Evolutionary conservation across 2,888 invertebrate species (phyloP), one percentile per base, ranked within the genome.

Genomic region (Phyllotreta striolata): DNA sequence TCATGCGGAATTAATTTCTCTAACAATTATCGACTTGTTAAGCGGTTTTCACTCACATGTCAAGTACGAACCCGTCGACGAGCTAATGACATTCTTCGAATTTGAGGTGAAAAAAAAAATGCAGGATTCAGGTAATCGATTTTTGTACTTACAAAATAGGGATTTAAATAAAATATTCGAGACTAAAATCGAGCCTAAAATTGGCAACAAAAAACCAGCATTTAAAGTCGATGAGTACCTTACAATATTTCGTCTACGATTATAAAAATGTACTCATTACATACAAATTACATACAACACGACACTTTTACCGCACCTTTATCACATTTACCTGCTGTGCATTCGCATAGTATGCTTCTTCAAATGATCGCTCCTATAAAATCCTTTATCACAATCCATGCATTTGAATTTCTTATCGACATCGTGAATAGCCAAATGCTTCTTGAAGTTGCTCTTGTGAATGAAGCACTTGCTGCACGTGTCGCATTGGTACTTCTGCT

Each of bases 321-420:
- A 49, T 13, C 37, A 34, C 34, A 24, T 24, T 24, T 34, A 34
- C 12, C 49, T 49, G 8, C 49, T 37, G 5, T 49, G 49, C 49
- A 49, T 49, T 13, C 49, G 49, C 49, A 49, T 49, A 10, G 37
- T 6, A 49, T 49, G 49, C 35, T 49, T 49, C 12, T 49, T 49
- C 12, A 49, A 49, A 35, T 49, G 49, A 49, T 49, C 49, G n/a
- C 49, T 49, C 3, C 49, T 34, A 49, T 49, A 49, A 35, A 49
- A 49, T 2, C 49, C 49, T n/a, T 49, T 49, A 49, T 49, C 35
- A 35, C 49, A 49, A 34, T 35, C 49, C 34, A 37, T 6, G 12
- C 49, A 49, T n/a, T 49, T 49, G n/a, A 49, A 49, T 35, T 49
- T 49, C 10, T 49, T 49, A 49, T 49, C 49, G 3, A 49, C 49